Base-by-base conservation (phyloP, 2,888 invertebrate genomes). In the Melipona bicolor region DNA sequence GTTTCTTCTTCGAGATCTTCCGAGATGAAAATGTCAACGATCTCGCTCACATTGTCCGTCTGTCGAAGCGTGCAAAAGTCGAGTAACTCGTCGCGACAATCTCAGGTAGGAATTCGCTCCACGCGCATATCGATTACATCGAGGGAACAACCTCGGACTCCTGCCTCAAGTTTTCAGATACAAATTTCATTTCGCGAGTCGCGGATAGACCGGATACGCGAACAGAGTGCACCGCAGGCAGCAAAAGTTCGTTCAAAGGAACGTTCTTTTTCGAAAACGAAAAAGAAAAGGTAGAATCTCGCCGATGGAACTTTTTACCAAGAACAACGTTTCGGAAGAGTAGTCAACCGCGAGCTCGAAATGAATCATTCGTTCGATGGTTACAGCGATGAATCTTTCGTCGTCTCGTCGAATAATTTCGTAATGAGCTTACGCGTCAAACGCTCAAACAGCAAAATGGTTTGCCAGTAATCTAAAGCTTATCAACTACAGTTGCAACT, bases 1-100 rank as follows among this genome's bases (percentile, higher is more conserved):
- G 9, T 36, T 36, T 36, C 9, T 43, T 11, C 43, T 52, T 52
- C 15, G 52, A 52, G 19, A 19, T 52, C 9, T 52, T 2, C 4
- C 5, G 52, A 52, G 52, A 6, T 2, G 6, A 43, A 43, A 43
- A 9, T 43, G 43, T 43, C 43, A 50, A 73, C 71, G 65, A 75
- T 67, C 77, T n/a, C 79, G 75, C 72, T 84, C 69, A 43, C 9
- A 9, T 9, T 9, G 43, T 43, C 59, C 21, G 83, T 72, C 19
- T 56, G 56, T 56, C 73, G 76, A 59, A 50, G 21, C 50, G 56
- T 52, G 67, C 17, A 17, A 56, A 61, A 67, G 61, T 78, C 74
- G 32, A 81, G 77, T 59, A 76, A 27, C n/a, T 27, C 54, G 69
- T n/a, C 83, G 56, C 56, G 72, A 62, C 69, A 54, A 54, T n/a